These are phyloP conservation scores for Kryptolebias marmoratus DNA, from an alignment of 2,113 vertebrate species.

Conservation along the genomic window DNA sequence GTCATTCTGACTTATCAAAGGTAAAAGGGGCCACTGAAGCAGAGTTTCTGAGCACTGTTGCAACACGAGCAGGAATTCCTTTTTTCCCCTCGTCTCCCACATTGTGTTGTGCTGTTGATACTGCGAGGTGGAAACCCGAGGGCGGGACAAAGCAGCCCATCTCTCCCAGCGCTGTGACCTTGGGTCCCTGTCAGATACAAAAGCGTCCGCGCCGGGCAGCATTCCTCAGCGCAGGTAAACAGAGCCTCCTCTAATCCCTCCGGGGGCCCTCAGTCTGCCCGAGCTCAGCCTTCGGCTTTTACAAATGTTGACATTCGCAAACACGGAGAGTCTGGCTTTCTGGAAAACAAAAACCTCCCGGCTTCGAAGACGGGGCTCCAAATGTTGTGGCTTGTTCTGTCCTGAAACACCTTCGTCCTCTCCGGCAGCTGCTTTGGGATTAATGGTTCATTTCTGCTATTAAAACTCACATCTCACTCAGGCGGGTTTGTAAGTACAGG, in stretches of 20 bases:
- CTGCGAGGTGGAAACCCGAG: constrained; percentile 75
- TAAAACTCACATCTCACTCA: too few species aligned
- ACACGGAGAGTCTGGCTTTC: constrained; percentile 74
- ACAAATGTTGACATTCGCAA: constrained; percentile 81
- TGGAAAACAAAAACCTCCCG: constrained; percentile 63
- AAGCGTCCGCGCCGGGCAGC: constrained; percentile 73
- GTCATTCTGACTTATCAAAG: constrained; percentile 33
- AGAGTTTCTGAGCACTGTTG: constrained; percentile 74
- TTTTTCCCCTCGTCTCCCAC: constrained; percentile 60
- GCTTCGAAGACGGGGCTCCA: constrained; percentile 50
- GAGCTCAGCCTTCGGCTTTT: constrained; percentile 72
- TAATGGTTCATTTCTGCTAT: too few species aligned
- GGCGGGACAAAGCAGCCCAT: constrained; percentile 72
- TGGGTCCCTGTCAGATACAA: constrained; percentile 79
- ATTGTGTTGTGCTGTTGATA: constrained; percentile 82
- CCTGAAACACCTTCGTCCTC: constrained; percentile 13
- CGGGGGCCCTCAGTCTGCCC: constrained; percentile 72
- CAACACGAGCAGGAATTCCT: constrained; percentile 83
- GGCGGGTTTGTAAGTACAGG: too few species aligned
- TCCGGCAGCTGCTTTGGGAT: neutral
- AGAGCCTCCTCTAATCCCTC: constrained; percentile 80
- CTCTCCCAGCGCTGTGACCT: constrained; percentile 74
- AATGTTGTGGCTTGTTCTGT: constrained; percentile 18
- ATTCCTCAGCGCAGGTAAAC: constrained; percentile 83
- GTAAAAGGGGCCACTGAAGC: constrained; percentile 45